phyloP scores from a whole-genome alignment of 2,888 invertebrate species.

The Diploptera punctata region DNA sequence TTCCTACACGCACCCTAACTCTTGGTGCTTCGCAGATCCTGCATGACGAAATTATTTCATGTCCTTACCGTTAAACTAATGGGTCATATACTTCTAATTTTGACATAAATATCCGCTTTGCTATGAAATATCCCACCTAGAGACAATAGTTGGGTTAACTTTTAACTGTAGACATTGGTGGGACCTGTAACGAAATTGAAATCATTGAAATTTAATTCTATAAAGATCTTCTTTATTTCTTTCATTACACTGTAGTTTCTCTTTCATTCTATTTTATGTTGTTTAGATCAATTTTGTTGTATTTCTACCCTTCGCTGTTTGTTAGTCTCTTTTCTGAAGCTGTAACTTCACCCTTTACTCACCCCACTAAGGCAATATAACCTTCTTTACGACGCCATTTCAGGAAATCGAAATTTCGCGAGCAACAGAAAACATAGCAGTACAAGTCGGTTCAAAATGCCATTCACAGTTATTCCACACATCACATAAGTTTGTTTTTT shows the following conservation, averaged over 20 bases:
- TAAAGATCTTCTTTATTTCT: too few species aligned
- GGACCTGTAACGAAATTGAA: too few species aligned
- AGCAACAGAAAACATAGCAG: constrained; percentile 41
- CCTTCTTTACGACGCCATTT: constrained; percentile 54
- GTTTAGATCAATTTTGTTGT: constrained; percentile 24
- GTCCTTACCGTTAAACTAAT: too few species aligned
- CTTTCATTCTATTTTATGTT: constrained; percentile 32
- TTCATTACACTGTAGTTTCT: neutral
- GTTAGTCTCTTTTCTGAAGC: constrained; percentile 39
- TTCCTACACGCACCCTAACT: too few species aligned
- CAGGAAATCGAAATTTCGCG: constrained; percentile 55
- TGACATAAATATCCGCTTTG: too few species aligned
- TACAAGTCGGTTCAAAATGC: constrained; percentile 34
- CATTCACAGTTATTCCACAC: neutral
- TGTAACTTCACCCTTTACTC: constrained; percentile 37
- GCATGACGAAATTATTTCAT: too few species aligned
- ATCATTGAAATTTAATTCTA: too few species aligned
- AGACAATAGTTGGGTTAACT: too few species aligned
- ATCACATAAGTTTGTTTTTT: neutral
- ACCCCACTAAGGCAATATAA: constrained; percentile 39
- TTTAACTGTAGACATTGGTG: too few species aligned
- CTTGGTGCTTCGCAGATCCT: too few species aligned
- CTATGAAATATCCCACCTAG: too few species aligned
- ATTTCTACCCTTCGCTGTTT: constrained; percentile 17
- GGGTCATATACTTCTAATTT: too few species aligned